Evolutionary conservation across 2,113 vertebrate genomes (phyloP).

Genomic region (Ursus arctos): DNA sequence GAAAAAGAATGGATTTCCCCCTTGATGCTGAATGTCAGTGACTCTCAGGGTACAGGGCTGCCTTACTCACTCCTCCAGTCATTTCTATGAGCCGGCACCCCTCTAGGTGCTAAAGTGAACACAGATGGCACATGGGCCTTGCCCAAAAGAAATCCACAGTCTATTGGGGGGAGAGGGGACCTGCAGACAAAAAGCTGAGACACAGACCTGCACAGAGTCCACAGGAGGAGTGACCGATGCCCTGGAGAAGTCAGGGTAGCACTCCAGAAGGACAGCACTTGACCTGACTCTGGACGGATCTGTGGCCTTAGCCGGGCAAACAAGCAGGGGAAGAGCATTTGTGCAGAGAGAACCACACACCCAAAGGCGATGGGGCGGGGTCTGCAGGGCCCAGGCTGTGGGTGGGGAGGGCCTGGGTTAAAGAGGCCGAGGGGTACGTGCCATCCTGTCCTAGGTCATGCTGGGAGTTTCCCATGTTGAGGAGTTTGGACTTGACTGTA

Average conservation of each 20-base stretch:
- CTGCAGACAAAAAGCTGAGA: not conserved
- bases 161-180: not conserved
- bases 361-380: fast-evolving
- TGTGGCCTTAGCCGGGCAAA: not conserved
- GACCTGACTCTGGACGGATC: not conserved
- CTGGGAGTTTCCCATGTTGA: fast-evolving
- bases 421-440: not conserved
- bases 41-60: not conserved
- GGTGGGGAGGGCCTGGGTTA: too few relatives aligned
- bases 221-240: not conserved
- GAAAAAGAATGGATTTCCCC: not conserved
- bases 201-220: not conserved
- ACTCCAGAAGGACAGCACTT: not conserved
- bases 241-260: not conserved
- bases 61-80: not conserved
- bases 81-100: not conserved
- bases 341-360: not conserved
- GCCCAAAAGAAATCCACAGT: not conserved
- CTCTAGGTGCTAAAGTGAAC: not conserved
- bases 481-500: not conserved
- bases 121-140: not conserved
- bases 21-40: not conserved
- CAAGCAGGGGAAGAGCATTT: not conserved
- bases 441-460: fast-evolving
- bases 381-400: fast-evolving